These are phyloP conservation scores for Pyrochroa serraticornis DNA, from an alignment of 2,888 invertebrate genomes.

Conservation along the genomic window DNA sequence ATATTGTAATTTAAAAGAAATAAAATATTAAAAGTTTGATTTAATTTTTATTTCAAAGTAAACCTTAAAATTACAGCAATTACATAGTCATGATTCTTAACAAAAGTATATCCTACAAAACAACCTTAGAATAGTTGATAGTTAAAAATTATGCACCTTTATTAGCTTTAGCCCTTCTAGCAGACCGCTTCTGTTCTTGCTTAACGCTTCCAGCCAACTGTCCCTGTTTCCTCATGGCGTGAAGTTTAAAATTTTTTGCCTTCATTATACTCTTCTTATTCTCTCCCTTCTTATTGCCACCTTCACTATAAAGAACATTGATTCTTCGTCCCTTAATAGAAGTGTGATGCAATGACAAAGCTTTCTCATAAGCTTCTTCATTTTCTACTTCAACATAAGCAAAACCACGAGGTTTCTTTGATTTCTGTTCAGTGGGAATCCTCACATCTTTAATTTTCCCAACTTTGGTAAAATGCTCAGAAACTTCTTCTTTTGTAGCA, in stretches of 20 bases:
- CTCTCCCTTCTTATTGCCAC: constrained; percentile 51
- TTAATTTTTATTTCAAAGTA: too few relatives aligned
- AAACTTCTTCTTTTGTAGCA: constrained; percentile 52
- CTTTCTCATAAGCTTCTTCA: constrained; percentile 57
- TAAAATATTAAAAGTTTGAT: too few relatives aligned
- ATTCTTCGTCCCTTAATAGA: constrained; percentile 55
- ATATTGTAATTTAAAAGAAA: too few relatives aligned
- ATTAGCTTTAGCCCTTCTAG: constrained; percentile 36
- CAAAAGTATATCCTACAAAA: too few relatives aligned
- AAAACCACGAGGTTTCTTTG: constrained; percentile 55
- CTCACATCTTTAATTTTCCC: constrained; percentile 53
- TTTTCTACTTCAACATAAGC: constrained; percentile 58
- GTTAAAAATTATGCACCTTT: too few relatives aligned
- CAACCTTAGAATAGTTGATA: too few relatives aligned
- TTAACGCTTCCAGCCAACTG: constrained; percentile 54
- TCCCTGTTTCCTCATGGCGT: constrained; percentile 56
- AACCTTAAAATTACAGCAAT: too few relatives aligned
- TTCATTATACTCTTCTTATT: constrained; percentile 50
- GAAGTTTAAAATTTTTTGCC: constrained; percentile 57
- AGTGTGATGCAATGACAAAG: constrained; percentile 55
- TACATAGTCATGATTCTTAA: too few relatives aligned
- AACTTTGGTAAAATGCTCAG: constrained; percentile 58
- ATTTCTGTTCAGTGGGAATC: constrained; percentile 51
- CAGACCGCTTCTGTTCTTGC: constrained; percentile 47
- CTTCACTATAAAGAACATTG: constrained; percentile 57